These are phyloP conservation scores for Petrocephalus zakoni DNA, from an alignment of 2,113 vertebrate species.

Conservation along the genomic window DNA sequence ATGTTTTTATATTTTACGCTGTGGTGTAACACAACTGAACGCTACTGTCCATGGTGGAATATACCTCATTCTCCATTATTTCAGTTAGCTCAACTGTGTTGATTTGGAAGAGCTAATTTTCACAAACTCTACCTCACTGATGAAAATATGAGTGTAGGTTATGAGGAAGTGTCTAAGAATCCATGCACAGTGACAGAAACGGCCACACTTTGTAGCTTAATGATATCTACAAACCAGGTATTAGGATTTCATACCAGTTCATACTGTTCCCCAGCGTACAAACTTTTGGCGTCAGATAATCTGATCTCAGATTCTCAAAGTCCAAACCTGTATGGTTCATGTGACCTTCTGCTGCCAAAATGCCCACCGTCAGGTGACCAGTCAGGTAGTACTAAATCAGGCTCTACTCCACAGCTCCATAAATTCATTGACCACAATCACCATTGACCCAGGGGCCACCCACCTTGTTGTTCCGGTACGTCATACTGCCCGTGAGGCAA, in stretches of 20 bases:
- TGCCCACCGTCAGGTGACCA: not conserved
- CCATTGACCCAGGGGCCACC: not conserved
- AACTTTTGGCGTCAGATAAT: not conserved
- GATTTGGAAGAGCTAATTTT: too few relatives aligned
- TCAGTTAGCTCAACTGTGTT: too few relatives aligned
- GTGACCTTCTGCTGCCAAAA: not conserved
- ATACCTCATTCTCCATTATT: too few relatives aligned
- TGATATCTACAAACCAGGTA: not conserved
- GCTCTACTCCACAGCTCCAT: not conserved
- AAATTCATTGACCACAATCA: not conserved
- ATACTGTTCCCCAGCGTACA: not conserved
- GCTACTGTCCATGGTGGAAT: too few relatives aligned
- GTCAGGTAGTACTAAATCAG: not conserved
- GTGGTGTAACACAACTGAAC: too few relatives aligned
- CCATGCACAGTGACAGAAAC: not conserved
- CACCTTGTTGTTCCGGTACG: slow-evolving; percentile 85
- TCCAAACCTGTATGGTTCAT: not conserved
- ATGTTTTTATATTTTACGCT: too few relatives aligned
- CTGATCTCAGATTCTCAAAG: not conserved
- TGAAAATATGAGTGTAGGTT: not conserved
- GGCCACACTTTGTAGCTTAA: too few relatives aligned
- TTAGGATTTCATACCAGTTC: not conserved
- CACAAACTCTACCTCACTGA: too few relatives aligned
- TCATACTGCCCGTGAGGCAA: slow-evolving; percentile 70
- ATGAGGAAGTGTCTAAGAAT: not conserved